A percentile compares a stretch with the other conserved stretches of the same genome.
Evolutionary conservation across 2,113 vertebrate species (phyloP).

Genomic region (Lagopus leucura): DNA sequence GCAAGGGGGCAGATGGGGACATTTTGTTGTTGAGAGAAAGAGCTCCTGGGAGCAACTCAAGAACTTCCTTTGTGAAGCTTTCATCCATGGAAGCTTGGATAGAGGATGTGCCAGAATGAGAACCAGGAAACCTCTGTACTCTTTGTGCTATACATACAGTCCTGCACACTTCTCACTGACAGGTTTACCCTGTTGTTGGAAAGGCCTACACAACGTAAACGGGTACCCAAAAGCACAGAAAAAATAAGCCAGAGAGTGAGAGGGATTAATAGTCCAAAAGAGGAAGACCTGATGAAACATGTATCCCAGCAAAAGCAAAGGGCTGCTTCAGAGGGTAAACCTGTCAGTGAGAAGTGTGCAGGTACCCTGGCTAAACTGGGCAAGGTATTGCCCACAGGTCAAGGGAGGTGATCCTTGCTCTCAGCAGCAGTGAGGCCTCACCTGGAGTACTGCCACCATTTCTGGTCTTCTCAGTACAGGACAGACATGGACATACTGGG

Average conservation of each 20-base stretch:
- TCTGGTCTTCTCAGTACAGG: not conserved
- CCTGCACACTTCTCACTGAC: not conserved
- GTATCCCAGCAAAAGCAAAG: not conserved
- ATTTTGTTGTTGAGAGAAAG: slow-evolving; percentile 22
- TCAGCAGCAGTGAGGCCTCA: not conserved
- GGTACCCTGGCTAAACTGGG: not conserved
- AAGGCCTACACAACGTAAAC: not conserved
- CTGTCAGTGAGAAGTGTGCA: too few species aligned
- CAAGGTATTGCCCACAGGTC: not conserved
- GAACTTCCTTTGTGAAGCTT: slow-evolving; percentile 42
- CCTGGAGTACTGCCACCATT: not conserved
- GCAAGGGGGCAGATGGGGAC: slow-evolving; percentile 9
- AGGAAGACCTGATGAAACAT: not conserved
- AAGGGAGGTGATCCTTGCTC: not conserved
- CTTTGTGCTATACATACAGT: not conserved
- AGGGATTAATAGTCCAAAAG: not conserved
- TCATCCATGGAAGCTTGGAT: not conserved
- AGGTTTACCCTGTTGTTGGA: slow-evolving; percentile 13
- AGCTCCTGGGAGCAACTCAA: not conserved
- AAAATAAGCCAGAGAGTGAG: not conserved
- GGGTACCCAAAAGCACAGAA: not conserved
- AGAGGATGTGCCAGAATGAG: slow-evolving; percentile 6
- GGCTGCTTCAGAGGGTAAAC: not conserved
- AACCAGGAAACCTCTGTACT: slow-evolving; percentile 24
- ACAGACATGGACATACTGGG: not conserved